These are phyloP conservation scores for Donacobius atricapilla DNA, from an alignment of 2,113 vertebrate species.

Conservation along the genomic window DNA sequence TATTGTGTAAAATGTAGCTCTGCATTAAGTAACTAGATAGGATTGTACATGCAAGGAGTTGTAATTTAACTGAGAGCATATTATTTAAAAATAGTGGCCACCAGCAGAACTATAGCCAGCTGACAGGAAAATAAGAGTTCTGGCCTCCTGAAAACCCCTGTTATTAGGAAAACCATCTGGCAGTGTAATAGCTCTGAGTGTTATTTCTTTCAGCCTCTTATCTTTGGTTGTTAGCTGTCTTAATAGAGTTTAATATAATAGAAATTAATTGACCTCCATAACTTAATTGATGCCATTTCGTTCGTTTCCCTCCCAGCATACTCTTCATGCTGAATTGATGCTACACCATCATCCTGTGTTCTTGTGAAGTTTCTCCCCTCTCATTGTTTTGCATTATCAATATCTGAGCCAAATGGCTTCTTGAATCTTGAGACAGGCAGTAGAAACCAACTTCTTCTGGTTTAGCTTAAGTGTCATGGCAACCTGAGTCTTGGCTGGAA, in stretches of 20 bases:
- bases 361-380: neutral
- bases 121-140: conserved; percentile 42
- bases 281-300: conserved; percentile 21
- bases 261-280: conserved; percentile 29
- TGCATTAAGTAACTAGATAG: conserved; percentile 12
- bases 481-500: neutral
- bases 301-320: neutral
- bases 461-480: neutral
- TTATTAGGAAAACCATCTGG: conserved; percentile 1
- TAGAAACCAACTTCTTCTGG: neutral
- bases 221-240: conserved; percentile 22
- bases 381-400: neutral
- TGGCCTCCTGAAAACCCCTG: neutral
- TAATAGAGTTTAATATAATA: neutral
- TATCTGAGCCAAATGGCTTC: neutral
- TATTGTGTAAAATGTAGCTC: conserved; percentile 21
- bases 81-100: conserved; percentile 18
- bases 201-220: conserved; percentile 35
- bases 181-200: neutral
- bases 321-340: neutral
- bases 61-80: neutral
- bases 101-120: neutral
- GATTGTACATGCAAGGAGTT: neutral
- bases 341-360: neutral
- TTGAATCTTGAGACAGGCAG: neutral